These are phyloP conservation scores for Megalops atlanticus DNA, from an alignment of 2,113 vertebrate genomes.

Conservation along the genomic window DNA sequence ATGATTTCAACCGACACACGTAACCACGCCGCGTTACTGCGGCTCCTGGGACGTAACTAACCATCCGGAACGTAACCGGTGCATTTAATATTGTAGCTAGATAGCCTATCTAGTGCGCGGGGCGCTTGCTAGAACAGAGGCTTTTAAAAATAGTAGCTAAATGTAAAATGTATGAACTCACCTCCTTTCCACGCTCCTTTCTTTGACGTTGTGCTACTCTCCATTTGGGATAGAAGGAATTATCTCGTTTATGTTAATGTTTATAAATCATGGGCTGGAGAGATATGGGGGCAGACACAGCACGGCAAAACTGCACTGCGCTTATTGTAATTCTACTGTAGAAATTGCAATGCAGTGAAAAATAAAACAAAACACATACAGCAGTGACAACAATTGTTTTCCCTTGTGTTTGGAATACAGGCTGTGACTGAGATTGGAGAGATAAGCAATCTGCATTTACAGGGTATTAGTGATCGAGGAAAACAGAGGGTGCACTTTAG, in stretches of 20 bases:
- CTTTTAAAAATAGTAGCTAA: background rate
- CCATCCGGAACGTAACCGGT: background rate
- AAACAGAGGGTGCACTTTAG: conserved; percentile 72
- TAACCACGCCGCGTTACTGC: background rate
- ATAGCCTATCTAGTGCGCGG: background rate
- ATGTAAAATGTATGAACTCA: conserved; percentile 46
- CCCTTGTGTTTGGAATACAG: conserved; percentile 8
- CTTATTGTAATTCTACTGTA: conserved; percentile 4
- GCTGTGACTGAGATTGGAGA: conserved; percentile 32
- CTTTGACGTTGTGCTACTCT: conserved; percentile 41
- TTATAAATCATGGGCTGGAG: conserved; percentile 50
- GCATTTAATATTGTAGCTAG: background rate
- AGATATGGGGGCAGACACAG: conserved; percentile 20
- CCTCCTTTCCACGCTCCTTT: conserved; percentile 54
- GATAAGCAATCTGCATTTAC: conserved; percentile 46
- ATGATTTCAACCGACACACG: background rate
- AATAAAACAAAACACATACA: conserved; percentile 39
- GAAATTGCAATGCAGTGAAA: conserved; percentile 10
- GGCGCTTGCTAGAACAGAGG: background rate
- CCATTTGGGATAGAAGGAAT: conserved; percentile 46
- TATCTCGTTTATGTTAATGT: conserved; percentile 49
- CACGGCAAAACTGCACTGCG: background rate
- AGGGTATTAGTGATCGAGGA: conserved; percentile 47
- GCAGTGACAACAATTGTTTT: conserved; percentile 5
- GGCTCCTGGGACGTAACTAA: background rate